Evolutionary conservation across 1,140 invertebrate species (phyloP), one percentile per base, ranked within the genome.

Genomic region (Heterodera schachtii): DNA sequence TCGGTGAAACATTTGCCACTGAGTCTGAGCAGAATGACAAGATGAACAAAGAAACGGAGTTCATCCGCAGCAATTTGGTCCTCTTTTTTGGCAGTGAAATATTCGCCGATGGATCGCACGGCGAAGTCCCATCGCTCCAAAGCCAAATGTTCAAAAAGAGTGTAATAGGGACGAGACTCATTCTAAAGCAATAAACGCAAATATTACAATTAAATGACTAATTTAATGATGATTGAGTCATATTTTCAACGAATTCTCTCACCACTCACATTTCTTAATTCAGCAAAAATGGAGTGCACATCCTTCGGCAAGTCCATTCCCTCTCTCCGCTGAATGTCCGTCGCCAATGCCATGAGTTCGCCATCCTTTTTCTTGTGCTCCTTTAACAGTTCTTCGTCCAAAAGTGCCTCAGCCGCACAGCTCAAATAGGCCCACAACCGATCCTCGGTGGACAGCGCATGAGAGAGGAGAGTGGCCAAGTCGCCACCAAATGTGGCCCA

Each of bases 41-140:
- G 74, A 64, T 84, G 83, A 66, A 75, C 46, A 60, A 85, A 84
- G 73, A 85, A 84, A 47, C 83, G 83, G n/a, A 84, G 77, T n/a
- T 84, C 71, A 77, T 83, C 9, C 5, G 79, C 83, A 7, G 83
- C n/a, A 21, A 79, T 16, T 43, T 57, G 44, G 1, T 76, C 75
- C 31, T 60, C 78, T 0, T 44, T 52, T 49, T 64, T 73, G 13
- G 44, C 52, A n/a, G 5, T 46, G 13, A 85, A 4, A 73, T 84
- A 69, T 49, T 43, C 43, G 31, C 70, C 43, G 31, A 84, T 79
- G 70, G 60, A 76, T 21, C n/a, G 16, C 6, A 75, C 83, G 16
- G 60, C 83, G 21, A 3, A 16, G 41, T 31, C 11, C 78, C 78
- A 84, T 69, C 82, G 49, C 49, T 85, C 73, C 19, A 60, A 11